These are phyloP conservation scores for Agonopterix alstromeriana DNA, from an alignment of 2,888 invertebrate genomes.

Conservation along the genomic window DNA sequence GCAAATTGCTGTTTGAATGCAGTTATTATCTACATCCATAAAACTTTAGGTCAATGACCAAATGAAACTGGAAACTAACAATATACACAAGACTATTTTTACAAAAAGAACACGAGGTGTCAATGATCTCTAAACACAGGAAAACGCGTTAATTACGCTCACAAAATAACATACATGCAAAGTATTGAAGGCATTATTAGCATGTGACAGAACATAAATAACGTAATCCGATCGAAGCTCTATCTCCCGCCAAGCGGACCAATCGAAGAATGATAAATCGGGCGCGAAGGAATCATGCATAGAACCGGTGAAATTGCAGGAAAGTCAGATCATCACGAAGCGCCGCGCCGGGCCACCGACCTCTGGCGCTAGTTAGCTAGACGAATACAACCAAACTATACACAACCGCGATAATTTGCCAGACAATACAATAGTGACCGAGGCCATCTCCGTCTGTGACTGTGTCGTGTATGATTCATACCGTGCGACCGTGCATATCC, in stretches of 20 bases:
- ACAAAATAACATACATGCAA: no score
- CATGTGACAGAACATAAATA: no score
- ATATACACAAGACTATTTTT: no score
- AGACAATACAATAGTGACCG: conserved; percentile 25
- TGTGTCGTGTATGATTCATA: conserved; percentile 36
- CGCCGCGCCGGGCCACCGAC: conserved; percentile 23
- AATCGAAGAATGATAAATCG: conserved; percentile 13
- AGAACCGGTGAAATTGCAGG: conserved; percentile 24
- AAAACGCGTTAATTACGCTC: background rate
- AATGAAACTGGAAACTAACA: conserved; percentile 22
- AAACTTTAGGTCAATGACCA: conserved; percentile 31
- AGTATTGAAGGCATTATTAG: no score
- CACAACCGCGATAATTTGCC: conserved; percentile 32
- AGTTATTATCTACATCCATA: background rate
- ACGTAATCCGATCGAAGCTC: no score
- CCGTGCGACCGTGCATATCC: conserved; percentile 17
- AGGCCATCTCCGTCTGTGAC: conserved; percentile 40
- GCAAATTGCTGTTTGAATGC: background rate
- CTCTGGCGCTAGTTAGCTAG: conserved; percentile 25
- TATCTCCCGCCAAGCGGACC: conserved; percentile 2
- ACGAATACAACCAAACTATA: background rate
- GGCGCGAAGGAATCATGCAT: conserved; percentile 20
- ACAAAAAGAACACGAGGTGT: conserved; percentile 20
- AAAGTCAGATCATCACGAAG: conserved; percentile 20
- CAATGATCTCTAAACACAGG: conserved; percentile 25